Evolutionary conservation across 2,797 vertebrate genomes (phyloP).

Genomic region (Erethizon dorsatum): DNA sequence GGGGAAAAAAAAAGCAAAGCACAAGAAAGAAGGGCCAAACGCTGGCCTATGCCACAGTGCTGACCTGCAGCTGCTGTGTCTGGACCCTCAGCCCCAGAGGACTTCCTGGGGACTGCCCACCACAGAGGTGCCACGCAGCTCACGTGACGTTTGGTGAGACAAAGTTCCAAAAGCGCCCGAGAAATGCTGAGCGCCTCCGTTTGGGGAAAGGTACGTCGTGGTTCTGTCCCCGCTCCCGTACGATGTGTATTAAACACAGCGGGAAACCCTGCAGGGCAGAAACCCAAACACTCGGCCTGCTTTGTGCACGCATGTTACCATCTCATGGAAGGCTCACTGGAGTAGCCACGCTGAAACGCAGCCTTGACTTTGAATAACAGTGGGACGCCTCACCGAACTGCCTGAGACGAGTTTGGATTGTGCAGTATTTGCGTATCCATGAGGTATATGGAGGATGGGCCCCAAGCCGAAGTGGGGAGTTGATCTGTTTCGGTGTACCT

Average conservation of each 20-base stretch:
- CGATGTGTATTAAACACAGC: background rate
- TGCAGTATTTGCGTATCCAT: no score
- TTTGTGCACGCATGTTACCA: rapidly evolving
- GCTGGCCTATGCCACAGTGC: background rate
- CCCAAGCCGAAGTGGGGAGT: background rate
- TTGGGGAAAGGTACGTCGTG: background rate
- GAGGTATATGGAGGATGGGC: no score
- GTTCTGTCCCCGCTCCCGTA: background rate
- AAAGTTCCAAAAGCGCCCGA: background rate
- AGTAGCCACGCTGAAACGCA: background rate
- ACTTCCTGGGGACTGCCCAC: background rate
- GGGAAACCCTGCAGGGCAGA: background rate
- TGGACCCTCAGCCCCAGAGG: background rate
- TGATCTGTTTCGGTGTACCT: background rate
- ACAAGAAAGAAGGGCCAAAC: background rate
- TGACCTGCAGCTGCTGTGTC: background rate
- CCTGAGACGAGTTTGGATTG: background rate
- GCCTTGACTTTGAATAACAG: background rate
- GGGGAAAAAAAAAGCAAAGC: background rate
- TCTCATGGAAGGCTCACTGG: background rate
- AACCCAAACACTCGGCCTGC: rapidly evolving
- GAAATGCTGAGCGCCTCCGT: background rate
- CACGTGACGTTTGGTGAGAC: background rate
- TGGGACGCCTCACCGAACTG: background rate
- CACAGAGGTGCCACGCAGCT: background rate